Percentiles rank a stretch among this genome's conserved stretches.
Conservation (phyloP, 2,888 invertebrate genomes). For the Halictus quadricinctus region DNA sequence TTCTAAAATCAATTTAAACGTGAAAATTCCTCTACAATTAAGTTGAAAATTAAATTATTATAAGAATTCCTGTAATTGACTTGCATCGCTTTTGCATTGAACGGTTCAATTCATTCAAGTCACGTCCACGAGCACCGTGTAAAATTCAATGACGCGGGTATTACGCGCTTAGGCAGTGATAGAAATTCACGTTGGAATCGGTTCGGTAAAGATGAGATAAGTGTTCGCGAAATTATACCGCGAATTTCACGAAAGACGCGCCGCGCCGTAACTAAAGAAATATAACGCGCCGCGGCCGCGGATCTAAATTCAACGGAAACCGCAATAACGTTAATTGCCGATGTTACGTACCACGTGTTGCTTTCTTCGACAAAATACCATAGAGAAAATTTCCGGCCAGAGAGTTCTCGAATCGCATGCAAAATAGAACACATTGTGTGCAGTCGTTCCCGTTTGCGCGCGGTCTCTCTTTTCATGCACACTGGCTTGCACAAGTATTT, state of each 20-base stretch:
- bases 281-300: not conserved
- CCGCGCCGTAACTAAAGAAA: not conserved
- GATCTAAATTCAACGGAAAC: conserved; percentile 1
- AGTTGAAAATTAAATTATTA: too few species aligned
- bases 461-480: conserved; percentile 32
- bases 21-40: too few species aligned
- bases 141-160: not conserved
- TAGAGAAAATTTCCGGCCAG: not conserved
- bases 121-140: not conserved
- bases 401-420: conserved; percentile 7
- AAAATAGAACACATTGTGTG: conserved; percentile 6
- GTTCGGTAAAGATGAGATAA: not conserved
- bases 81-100: too few species aligned
- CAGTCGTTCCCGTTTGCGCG: not conserved
- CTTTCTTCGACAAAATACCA: conserved; percentile 9
- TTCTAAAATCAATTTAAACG: too few species aligned
- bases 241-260: not conserved
- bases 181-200: not conserved
- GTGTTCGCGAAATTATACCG: not conserved
- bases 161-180: not conserved
- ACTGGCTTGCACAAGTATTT: not conserved
- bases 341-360: conserved; percentile 9
- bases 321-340: conserved; percentile 12
- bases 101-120: not conserved
- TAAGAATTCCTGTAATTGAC: too few species aligned